Evolutionary conservation across 2,113 vertebrate genomes (phyloP).

Genomic region (Mastomys natalensis): DNA sequence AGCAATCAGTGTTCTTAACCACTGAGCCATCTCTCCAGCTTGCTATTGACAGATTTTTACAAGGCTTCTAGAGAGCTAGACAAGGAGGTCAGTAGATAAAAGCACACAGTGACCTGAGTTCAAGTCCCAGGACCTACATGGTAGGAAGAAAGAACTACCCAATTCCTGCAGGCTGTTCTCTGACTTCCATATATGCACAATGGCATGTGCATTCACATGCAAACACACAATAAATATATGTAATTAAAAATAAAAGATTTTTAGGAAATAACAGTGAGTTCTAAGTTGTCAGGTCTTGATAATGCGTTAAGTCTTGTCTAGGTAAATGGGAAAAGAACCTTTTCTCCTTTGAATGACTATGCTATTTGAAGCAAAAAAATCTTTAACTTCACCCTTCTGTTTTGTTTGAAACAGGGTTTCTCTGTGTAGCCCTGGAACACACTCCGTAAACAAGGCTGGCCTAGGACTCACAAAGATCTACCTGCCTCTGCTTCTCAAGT

Average conservation of each 20-base stretch:
- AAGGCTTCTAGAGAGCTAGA: not conserved
- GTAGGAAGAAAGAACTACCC: not conserved
- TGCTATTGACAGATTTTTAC: not conserved
- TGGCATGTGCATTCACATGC: not conserved
- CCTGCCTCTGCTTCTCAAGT: not conserved
- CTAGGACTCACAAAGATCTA: not conserved
- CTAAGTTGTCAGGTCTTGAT: not conserved
- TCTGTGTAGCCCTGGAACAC: not conserved
- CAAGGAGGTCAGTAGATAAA: not conserved
- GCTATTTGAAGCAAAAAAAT: constrained; percentile 15
- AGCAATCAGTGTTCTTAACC: too few species aligned
- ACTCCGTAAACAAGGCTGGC: not conserved
- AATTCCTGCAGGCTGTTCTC: not conserved
- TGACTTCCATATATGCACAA: not conserved
- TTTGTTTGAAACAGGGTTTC: not conserved
- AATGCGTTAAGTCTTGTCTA: not conserved
- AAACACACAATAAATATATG: not conserved
- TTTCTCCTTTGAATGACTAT: constrained; percentile 2
- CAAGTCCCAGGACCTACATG: not conserved
- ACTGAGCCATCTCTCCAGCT: too few species aligned
- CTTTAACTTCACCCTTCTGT: not conserved
- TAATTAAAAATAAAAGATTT: not conserved
- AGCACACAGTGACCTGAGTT: not conserved
- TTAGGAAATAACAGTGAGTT: not conserved
- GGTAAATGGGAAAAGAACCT: not conserved